A percentile compares a stretch with the other conserved stretches of the same genome.
These are phyloP conservation scores for Apodemia hepburni DNA, from an alignment of 2,888 invertebrate genomes.

Conservation along the genomic window DNA sequence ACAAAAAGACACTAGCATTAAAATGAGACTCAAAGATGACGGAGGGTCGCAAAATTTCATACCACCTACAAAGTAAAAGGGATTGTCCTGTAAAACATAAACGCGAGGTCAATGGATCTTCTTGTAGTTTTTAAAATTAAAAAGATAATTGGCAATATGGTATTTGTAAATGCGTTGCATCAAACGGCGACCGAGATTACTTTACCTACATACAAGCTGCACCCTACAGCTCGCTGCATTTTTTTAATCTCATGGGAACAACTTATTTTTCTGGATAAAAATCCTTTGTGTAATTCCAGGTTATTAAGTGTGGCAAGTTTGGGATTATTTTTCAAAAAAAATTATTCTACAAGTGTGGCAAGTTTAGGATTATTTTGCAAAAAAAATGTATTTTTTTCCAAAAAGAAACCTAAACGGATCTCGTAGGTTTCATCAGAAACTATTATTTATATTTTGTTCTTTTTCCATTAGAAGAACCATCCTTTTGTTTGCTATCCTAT, in stretches of 20 bases:
- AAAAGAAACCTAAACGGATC: too few species aligned
- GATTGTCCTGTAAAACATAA: slow-evolving; percentile 8
- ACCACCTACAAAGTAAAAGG: slow-evolving; percentile 9
- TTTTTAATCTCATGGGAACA: too few species aligned
- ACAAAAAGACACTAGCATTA: slow-evolving; percentile 1
- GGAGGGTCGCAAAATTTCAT: background rate
- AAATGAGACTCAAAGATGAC: background rate
- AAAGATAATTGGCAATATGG: background rate
- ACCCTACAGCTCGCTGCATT: too few species aligned
- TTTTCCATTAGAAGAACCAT: background rate
- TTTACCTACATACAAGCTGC: too few species aligned
- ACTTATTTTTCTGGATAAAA: too few species aligned
- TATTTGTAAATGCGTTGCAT: background rate
- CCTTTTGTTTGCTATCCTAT: background rate
- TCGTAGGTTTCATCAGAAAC: background rate
- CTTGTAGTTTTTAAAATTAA: background rate
- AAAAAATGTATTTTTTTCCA: too few species aligned
- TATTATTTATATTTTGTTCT: background rate
- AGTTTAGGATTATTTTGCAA: too few species aligned
- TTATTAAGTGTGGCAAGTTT: too few species aligned
- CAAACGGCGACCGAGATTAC: too few species aligned
- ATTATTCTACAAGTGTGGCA: too few species aligned
- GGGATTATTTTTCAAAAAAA: too few species aligned
- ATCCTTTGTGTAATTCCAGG: too few species aligned
- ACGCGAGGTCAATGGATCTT: background rate